A percentile compares a stretch with the other conserved stretches of the same genome.
Conservation (phyloP, 2,797 vertebrate genomes). For the Protosalanx chinensis region DNA sequence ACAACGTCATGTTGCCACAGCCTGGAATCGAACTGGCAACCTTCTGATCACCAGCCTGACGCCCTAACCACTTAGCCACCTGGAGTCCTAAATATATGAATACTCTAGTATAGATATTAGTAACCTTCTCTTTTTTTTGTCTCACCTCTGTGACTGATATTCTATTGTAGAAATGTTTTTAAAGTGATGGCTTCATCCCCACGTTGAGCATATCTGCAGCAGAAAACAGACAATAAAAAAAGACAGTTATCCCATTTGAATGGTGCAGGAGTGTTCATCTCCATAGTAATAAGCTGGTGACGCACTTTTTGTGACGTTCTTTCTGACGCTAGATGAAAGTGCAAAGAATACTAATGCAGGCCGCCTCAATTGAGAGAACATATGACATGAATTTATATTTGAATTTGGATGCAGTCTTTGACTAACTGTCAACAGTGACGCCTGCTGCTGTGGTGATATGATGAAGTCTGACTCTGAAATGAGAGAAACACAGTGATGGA, state of each 20-base stretch:
- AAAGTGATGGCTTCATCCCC: background rate
- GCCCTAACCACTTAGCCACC: too few relatives aligned
- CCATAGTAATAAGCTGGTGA: background rate
- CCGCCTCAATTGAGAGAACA: background rate
- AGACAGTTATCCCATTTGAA: background rate
- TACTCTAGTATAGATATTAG: too few relatives aligned
- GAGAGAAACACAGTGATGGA: too few relatives aligned
- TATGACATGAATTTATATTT: background rate
- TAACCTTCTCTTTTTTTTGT: too few relatives aligned
- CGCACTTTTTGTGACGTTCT: background rate
- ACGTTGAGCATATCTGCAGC: too few relatives aligned
- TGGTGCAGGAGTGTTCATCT: background rate
- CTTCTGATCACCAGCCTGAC: too few relatives aligned
- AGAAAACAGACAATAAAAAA: background rate
- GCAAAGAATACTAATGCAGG: conserved; percentile 12
- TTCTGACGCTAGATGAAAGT: background rate
- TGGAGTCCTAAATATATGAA: too few relatives aligned
- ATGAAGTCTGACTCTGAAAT: too few relatives aligned
- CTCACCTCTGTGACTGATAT: too few relatives aligned
- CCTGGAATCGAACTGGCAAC: too few relatives aligned
- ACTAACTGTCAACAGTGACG: background rate
- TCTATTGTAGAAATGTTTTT: background rate
- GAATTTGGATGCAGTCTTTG: background rate
- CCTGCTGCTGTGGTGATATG: background rate
- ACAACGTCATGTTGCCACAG: too few relatives aligned